Conservation (phyloP, 2,797 vertebrate species). For the Apogon hyalosoma region DNA sequence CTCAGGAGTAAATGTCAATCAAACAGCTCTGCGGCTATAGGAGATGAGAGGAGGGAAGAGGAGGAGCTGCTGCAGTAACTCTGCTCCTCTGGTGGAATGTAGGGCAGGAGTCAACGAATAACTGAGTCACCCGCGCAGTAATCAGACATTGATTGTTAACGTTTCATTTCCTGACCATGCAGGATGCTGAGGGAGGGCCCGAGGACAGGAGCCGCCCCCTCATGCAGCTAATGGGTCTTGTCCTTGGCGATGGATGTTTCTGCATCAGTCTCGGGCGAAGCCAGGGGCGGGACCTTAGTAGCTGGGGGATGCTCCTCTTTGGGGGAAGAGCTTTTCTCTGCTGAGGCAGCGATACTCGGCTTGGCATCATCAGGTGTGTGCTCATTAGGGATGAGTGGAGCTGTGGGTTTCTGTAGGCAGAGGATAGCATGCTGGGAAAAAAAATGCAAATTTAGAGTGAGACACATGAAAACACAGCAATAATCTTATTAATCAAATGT, state of each 20-base stretch:
- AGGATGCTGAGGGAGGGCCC: conserved; percentile 36
- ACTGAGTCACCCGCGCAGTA: conserved; percentile 51
- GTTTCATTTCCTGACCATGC: conserved; percentile 56
- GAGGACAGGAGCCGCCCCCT: conserved; percentile 27
- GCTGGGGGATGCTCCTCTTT: conserved; percentile 60
- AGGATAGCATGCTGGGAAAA: conserved; percentile 35
- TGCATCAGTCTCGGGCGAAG: conserved; percentile 76
- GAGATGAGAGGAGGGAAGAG: conserved; percentile 38
- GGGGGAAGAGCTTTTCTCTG: conserved; percentile 64
- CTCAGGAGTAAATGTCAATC: conserved; percentile 55
- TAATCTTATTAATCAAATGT: too few relatives aligned
- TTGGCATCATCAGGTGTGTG: conserved; percentile 84
- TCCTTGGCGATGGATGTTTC: conserved; percentile 74
- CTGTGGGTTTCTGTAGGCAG: conserved; percentile 82
- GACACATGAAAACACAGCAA: background rate
- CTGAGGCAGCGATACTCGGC: conserved; percentile 67
- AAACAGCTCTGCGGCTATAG: conserved; percentile 55
- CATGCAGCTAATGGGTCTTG: conserved; percentile 73
- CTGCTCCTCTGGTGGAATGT: conserved; percentile 50
- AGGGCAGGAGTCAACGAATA: conserved; percentile 36
- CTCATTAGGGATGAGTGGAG: conserved; percentile 85
- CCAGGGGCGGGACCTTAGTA: conserved; percentile 60
- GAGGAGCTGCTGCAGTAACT: conserved; percentile 45
- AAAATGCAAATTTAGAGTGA: conserved; percentile 19
- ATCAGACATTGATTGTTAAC: conserved; percentile 62